Percentiles rank a stretch among this genome's conserved stretches.
These are phyloP conservation scores for Mustela lutreola DNA, from an alignment of 2,113 vertebrate genomes.

Conservation along the genomic window DNA sequence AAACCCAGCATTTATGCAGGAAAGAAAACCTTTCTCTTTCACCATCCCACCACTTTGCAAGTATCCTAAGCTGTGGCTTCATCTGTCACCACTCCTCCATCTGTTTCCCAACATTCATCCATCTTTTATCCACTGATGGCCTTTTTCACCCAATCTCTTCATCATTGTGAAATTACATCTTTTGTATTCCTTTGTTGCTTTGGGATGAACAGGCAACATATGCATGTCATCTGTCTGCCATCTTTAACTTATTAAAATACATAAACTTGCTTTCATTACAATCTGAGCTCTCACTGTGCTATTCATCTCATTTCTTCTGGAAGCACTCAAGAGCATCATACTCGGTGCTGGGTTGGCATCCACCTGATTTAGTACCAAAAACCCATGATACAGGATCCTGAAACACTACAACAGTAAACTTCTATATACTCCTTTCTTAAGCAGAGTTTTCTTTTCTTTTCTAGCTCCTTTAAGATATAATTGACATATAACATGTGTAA, in stretches of 20 bases:
- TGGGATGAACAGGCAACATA: neutral
- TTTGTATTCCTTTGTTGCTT: slow-evolving; percentile 31
- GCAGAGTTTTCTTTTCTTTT: neutral
- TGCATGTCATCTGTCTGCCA: neutral
- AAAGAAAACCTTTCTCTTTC: neutral
- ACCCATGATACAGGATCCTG: neutral
- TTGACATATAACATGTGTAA: neutral
- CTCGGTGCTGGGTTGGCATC: slow-evolving; percentile 10
- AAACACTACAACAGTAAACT: neutral
- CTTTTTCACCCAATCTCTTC: neutral
- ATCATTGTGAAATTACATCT: neutral
- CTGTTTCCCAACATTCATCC: slow-evolving; percentile 28
- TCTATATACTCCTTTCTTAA: slow-evolving; percentile 37
- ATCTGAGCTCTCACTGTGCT: neutral
- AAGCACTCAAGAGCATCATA: neutral
- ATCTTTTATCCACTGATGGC: neutral
- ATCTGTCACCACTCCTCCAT: neutral
- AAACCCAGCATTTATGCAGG: neutral
- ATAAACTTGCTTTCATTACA: slow-evolving; percentile 45
- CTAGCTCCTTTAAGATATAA: neutral
- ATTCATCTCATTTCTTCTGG: slow-evolving; percentile 7
- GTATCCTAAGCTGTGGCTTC: neutral
- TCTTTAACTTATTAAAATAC: slow-evolving; percentile 52
- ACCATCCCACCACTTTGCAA: neutral
- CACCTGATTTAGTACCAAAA: slow-evolving; percentile 33